These are phyloP conservation scores for Pitangus sulphuratus DNA, from an alignment of 2,797 vertebrate genomes.

Conservation along the genomic window DNA sequence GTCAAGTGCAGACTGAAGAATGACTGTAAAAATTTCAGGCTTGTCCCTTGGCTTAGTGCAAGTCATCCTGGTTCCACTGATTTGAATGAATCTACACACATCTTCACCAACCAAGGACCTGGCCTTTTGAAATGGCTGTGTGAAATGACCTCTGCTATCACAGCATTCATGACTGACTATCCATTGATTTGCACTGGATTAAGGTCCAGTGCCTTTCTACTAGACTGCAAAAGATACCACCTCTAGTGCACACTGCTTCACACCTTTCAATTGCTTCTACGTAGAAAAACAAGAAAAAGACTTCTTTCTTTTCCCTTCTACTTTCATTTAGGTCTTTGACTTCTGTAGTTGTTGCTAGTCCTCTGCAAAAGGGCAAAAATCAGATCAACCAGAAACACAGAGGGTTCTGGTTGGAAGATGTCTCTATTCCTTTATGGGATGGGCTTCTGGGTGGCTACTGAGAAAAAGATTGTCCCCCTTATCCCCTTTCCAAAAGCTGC, in stretches of 20 bases:
- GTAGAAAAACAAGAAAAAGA: not conserved
- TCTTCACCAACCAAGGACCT: not conserved
- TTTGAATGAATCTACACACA: not conserved
- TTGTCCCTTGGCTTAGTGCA: not conserved
- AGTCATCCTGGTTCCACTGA: not conserved
- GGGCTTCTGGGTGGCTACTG: not conserved
- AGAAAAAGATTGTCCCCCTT: not conserved
- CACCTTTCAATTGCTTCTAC: not conserved
- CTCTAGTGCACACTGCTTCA: not conserved
- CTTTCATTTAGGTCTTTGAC: not conserved
- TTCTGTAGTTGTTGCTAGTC: not conserved
- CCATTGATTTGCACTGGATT: not conserved
- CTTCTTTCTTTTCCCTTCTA: not conserved
- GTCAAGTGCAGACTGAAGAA: not conserved
- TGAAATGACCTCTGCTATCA: not conserved
- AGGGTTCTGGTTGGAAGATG: not conserved
- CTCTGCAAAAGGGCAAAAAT: not conserved
- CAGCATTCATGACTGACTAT: not conserved
- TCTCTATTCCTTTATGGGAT: not conserved
- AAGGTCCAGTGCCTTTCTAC: not conserved
- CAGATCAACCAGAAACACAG: not conserved
- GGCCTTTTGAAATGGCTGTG: not conserved
- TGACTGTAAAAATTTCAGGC: not conserved
- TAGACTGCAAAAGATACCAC: not conserved
- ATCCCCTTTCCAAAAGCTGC: not conserved